Percentiles rank a stretch among this genome's conserved stretches.
phyloP scores from a whole-genome alignment of 2,113 vertebrate species.

The Crotophaga sulcirostris region DNA sequence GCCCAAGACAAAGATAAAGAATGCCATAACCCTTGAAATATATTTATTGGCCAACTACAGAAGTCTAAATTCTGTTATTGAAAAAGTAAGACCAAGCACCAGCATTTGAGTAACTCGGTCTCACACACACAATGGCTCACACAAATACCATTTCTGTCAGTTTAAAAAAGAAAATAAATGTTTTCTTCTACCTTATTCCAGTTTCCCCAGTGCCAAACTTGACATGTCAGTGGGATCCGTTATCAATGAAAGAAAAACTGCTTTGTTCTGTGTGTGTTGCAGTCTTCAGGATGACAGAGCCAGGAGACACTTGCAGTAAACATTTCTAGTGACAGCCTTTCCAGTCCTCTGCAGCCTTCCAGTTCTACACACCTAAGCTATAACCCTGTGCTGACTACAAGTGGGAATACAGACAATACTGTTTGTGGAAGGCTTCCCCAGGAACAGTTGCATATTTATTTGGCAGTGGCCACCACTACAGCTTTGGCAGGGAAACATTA shows the following conservation, averaged over 20 bases:
- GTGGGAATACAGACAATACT: background rate
- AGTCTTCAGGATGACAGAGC: background rate
- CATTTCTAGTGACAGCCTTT: background rate
- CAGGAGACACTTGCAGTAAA: background rate
- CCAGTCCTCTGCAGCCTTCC: background rate
- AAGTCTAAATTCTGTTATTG: background rate
- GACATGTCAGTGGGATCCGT: too few species aligned
- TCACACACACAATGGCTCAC: background rate
- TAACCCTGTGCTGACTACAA: background rate
- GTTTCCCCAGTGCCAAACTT: background rate
- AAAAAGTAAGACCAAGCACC: background rate
- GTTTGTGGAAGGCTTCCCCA: background rate
- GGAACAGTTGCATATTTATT: background rate
- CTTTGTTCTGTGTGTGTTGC: background rate
- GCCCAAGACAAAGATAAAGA: background rate
- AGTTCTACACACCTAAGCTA: background rate
- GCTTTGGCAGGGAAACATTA: background rate
- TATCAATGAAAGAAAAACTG: background rate
- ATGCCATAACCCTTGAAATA: background rate
- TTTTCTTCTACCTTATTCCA: background rate
- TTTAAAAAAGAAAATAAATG: background rate
- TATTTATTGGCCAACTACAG: background rate
- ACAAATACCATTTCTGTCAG: background rate
- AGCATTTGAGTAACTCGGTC: background rate
- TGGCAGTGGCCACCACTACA: background rate